Evolutionary conservation across 2,888 invertebrate genomes (phyloP).

Genomic region (Galeopsomyia nigrocyanea): DNA sequence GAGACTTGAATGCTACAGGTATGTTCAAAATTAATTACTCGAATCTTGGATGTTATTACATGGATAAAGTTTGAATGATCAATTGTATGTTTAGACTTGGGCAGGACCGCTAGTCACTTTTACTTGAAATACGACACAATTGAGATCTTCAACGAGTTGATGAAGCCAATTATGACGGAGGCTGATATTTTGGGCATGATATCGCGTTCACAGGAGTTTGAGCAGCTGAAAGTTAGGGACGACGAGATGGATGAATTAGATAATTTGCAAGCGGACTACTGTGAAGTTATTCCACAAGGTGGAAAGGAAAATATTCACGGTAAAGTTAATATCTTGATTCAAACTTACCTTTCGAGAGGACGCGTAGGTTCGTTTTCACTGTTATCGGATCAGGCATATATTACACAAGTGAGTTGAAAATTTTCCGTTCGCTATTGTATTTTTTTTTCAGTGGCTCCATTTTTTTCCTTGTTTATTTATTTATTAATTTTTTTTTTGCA

Average conservation of each 20-base stretch:
- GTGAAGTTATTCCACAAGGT: conserved; percentile 84
- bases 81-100: conserved; percentile 76
- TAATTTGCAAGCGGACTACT: conserved; percentile 78
- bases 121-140: conserved; percentile 98
- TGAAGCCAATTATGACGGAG: conserved; percentile 86
- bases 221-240: conserved; percentile 94
- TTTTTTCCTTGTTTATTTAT: neutral
- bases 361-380: conserved; percentile 87
- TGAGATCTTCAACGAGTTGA: conserved; percentile 89
- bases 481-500: conserved; percentile 70
- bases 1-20: conserved; percentile 83
- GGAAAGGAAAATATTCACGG: conserved; percentile 92
- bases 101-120: conserved; percentile 96
- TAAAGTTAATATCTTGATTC: conserved; percentile 95
- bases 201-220: conserved; percentile 93
- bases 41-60: conserved; percentile 8
- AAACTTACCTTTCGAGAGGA: conserved; percentile 88
- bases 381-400: conserved; percentile 89
- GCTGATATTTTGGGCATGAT: conserved; percentile 91
- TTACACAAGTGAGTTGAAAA: conserved; percentile 79
- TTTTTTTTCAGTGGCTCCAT: too few relatives aligned
- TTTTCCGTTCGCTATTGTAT: neutral
- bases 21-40: conserved; percentile 36
- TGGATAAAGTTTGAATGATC: too few relatives aligned
- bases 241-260: conserved; percentile 95